Percentiles rank a stretch among this genome's conserved stretches.
phyloP scores from a whole-genome alignment of 2,888 invertebrate species.

The Uropetala carovei region DNA sequence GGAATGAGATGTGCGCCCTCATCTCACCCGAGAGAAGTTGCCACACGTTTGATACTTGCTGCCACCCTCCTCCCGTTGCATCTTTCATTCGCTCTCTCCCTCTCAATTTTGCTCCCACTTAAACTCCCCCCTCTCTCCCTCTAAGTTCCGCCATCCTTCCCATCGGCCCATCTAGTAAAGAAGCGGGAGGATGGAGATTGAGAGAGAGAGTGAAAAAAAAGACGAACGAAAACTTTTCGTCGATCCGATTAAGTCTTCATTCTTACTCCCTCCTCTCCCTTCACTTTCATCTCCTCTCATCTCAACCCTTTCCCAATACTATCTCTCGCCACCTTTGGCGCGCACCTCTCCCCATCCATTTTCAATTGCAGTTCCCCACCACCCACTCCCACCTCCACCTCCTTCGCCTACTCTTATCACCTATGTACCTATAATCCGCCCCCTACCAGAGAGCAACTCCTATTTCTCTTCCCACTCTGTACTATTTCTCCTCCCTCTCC shows the following conservation, averaged over 20 bases:
- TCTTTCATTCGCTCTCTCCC: no score
- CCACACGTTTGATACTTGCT: background rate
- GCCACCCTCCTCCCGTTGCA: no score
- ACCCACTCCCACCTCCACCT: no score
- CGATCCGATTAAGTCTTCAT: constrained; percentile 31
- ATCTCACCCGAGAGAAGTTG: background rate
- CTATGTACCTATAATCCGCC: no score
- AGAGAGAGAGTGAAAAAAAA: background rate
- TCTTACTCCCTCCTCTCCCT: background rate
- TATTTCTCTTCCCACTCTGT: no score
- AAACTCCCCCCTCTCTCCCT: background rate
- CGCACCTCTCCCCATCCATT: no score
- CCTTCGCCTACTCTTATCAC: no score
- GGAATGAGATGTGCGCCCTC: background rate
- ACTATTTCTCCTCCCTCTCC: background rate
- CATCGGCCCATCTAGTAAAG: background rate
- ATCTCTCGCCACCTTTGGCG: no score
- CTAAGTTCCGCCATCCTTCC: background rate
- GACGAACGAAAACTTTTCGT: background rate
- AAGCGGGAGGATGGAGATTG: background rate
- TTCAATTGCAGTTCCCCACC: no score
- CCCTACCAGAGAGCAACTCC: no score
- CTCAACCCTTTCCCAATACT: no score
- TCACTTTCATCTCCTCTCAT: background rate
- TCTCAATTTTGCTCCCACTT: background rate